phyloP scores from a whole-genome alignment of 1,140 invertebrate genomes.

The roundworm (Caenorhabditis elegans) region DNA sequence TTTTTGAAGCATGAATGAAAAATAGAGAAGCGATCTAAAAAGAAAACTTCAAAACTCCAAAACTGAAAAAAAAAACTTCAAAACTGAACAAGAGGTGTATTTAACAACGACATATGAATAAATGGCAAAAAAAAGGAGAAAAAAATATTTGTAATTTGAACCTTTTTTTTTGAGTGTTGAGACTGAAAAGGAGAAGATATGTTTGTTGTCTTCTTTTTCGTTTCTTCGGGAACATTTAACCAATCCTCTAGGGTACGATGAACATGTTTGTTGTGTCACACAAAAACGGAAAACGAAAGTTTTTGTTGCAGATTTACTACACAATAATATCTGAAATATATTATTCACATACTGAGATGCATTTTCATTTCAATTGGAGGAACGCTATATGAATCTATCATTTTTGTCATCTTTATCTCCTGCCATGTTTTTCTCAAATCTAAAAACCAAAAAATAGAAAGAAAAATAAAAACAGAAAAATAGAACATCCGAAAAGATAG shows the following conservation, averaged over 20 bases:
- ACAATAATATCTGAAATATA: too few relatives aligned
- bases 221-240: not conserved
- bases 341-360: too few relatives aligned
- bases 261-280: constrained; percentile 25
- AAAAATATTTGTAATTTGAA: constrained; percentile 20
- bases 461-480: not conserved
- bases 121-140: not conserved
- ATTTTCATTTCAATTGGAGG: too few relatives aligned
- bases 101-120: constrained; percentile 29
- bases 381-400: too few relatives aligned
- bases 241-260: not conserved
- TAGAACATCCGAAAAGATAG: not conserved
- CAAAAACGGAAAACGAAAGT: not conserved
- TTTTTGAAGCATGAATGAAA: not conserved
- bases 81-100: not conserved
- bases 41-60: not conserved
- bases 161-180: not conserved
- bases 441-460: too few relatives aligned
- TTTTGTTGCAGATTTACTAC: too few relatives aligned
- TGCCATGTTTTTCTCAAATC: too few relatives aligned
- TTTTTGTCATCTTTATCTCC: too few relatives aligned
- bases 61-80: not conserved
- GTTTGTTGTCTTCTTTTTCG: not conserved
- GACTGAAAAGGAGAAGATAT: not conserved
- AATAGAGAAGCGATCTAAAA: not conserved